phyloP scores from a whole-genome alignment of 2,797 vertebrate genomes.

The Morelia viridis region DNA sequence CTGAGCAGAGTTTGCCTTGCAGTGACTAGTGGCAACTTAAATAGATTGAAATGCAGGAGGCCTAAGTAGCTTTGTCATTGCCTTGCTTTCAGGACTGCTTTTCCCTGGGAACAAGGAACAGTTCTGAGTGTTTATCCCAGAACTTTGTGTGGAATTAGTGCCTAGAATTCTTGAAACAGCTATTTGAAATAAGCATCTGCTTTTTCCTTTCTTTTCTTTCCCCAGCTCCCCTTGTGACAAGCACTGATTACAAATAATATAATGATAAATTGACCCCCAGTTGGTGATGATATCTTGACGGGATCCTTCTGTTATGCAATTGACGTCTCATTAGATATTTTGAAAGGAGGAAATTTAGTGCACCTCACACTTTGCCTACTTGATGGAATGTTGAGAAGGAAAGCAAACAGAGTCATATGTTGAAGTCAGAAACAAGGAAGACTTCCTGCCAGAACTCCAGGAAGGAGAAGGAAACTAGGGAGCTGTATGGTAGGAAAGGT shows the following conservation, averaged over 20 bases:
- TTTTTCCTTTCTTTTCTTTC: neutral
- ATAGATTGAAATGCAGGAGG: neutral
- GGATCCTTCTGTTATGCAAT: neutral
- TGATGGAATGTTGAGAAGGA: neutral
- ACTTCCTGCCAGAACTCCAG: neutral
- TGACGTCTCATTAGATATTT: neutral
- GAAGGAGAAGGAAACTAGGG: neutral
- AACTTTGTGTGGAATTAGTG: neutral
- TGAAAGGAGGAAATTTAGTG: neutral
- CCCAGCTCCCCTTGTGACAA: neutral
- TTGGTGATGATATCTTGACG: neutral
- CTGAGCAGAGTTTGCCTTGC: neutral
- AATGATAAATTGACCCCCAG: neutral
- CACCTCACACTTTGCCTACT: neutral
- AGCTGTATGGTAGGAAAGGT: neutral
- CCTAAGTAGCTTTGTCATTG: neutral
- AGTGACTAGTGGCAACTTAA: neutral
- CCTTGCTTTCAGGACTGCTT: neutral
- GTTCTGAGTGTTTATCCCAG: neutral
- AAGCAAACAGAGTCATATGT: neutral
- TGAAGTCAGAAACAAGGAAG: neutral
- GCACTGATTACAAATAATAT: neutral
- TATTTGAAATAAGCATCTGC: neutral
- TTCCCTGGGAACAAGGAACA: neutral
- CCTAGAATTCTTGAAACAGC: neutral